Base-by-base conservation (phyloP, 2,888 invertebrate species). In the Eupithecia exiguata region DNA sequence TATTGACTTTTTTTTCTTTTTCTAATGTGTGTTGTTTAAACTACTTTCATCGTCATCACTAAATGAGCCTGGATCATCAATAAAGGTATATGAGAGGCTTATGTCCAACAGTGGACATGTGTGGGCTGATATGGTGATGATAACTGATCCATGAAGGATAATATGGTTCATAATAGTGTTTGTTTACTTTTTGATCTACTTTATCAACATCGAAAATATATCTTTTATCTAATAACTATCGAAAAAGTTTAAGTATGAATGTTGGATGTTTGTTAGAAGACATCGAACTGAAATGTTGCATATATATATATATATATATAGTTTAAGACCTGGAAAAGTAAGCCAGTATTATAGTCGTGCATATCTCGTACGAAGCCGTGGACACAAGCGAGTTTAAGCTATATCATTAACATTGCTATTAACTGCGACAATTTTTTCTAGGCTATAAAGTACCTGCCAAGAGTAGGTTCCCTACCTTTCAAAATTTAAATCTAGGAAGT, bases 1-100 rank as follows among this genome's bases (percentile, higher is more conserved):
- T 70, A 74, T 74, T 74, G 74, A 70, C 74, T 62, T 74, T 9
- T 38, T 40, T 7, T 21, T 21, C 12, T 10, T 49, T 49, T 65
- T 70, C 53, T 35, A 18, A 30, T 25, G 40, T 30, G 4, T 68
- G 30, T 61, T n/a, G n/a, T 25, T 30, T 16, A 0, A 61, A 61
- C 58, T 30, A 6, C 5, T 53, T 21, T 46, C 21, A 25, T 58
- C 53, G 1, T 53, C 49, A 18, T 36, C 7, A 36, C 4, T 40
- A 7, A 16, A 46, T 46, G n/a, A 7, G 7, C 46, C n/a, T 18
- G n/a, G 6, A 1, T 46, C 46, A n/a, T 46, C n/a, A n/a, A 46
- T 5, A 5, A n/a, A n/a, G 46, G n/a, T 40, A 40, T 40, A 12
- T 0, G 36, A 30, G 36, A 36, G 5, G 40, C 40, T 40, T 40